Evolutionary conservation across 2,113 vertebrate genomes (phyloP).

Genomic region (Stictonetta naevosa): DNA sequence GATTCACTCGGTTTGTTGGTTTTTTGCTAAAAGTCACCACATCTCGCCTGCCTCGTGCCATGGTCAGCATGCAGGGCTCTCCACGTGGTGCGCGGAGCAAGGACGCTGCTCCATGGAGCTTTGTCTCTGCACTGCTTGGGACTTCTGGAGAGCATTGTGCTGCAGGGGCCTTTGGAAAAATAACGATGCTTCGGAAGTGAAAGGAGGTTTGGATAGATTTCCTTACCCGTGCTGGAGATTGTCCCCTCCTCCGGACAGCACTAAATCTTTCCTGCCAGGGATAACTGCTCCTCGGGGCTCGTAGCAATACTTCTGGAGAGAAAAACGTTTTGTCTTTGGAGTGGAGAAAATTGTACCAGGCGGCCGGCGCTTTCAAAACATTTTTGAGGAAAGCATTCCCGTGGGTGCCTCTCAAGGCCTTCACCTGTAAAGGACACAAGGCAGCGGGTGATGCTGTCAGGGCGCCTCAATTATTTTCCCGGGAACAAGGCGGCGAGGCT

Average conservation of each 20-base stretch:
- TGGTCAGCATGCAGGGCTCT: background rate
- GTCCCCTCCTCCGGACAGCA: background rate
- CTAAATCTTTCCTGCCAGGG: slow-evolving; percentile 24
- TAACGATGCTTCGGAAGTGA: background rate
- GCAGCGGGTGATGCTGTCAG: background rate
- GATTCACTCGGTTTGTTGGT: too few relatives aligned
- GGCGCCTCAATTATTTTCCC: background rate
- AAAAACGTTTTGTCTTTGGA: slow-evolving; percentile 44
- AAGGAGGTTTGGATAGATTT: background rate
- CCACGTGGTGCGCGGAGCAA: background rate
- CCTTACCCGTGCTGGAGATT: background rate
- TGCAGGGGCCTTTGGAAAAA: background rate
- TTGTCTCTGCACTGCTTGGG: background rate
- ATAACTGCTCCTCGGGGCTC: slow-evolving; percentile 41
- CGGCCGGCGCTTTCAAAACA: background rate
- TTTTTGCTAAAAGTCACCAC: background rate
- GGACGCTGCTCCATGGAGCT: background rate
- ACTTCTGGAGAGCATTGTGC: background rate
- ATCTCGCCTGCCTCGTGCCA: background rate
- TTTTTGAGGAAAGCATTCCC: background rate
- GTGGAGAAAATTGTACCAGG: background rate
- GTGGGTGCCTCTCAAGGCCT: background rate
- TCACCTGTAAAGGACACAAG: background rate
- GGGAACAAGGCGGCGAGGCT: background rate
- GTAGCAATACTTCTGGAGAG: background rate